Conservation (phyloP, 53 echinoderm and acorn worm genomes). For the Holothuria leucospilota region DNA sequence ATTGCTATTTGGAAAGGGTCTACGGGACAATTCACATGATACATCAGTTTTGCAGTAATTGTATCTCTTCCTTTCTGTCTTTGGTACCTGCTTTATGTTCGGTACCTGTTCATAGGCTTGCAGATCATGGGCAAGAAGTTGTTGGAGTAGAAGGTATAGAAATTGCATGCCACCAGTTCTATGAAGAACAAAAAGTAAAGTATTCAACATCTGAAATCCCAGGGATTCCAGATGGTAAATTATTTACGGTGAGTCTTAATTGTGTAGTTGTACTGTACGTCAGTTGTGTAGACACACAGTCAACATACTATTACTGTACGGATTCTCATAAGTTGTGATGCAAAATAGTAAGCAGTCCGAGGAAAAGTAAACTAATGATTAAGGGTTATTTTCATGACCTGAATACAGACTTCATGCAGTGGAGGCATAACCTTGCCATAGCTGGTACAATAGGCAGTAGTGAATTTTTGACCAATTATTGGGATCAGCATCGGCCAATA, state of each 20-base stretch:
- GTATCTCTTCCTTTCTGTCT: neutral
- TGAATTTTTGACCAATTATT: too few species aligned
- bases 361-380: too few species aligned
- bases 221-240: conserved; percentile 30
- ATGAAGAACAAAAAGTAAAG: conserved; percentile 28
- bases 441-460: too few species aligned
- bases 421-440: too few species aligned
- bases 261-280: too few species aligned
- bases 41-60: neutral
- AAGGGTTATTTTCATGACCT: too few species aligned
- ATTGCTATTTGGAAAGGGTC: neutral
- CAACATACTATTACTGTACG: too few species aligned
- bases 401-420: too few species aligned
- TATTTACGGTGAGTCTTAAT: conserved; percentile 23
- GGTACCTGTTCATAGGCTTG: neutral
- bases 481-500: too few species aligned
- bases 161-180: conserved; percentile 33
- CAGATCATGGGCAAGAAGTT: conserved; percentile 33
- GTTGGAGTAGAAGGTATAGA: conserved; percentile 27
- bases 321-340: too few species aligned
- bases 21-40: neutral
- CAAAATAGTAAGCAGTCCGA: too few species aligned
- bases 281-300: too few species aligned
- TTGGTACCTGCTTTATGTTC: neutral
- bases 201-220: conserved; percentile 18